These are phyloP conservation scores for Prionace glauca DNA, from an alignment of 2,797 vertebrate genomes.

Conservation along the genomic window DNA sequence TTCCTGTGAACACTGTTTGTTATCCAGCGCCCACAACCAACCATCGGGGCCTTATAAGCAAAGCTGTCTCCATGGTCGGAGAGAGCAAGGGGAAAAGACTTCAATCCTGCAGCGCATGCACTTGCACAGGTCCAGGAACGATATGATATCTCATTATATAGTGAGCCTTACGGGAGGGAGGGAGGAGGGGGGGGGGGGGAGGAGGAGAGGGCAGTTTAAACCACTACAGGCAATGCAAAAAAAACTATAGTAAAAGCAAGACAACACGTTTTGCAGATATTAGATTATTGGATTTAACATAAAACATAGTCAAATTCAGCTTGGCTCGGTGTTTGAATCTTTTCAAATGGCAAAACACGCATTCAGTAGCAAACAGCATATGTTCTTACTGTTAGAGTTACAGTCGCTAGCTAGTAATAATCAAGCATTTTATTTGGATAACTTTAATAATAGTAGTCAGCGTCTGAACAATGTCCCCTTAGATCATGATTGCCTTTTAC, in stretches of 20 bases:
- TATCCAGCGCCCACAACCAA: neutral
- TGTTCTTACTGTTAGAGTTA: neutral
- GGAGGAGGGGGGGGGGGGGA: neutral
- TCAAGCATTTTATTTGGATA: slow-evolving; percentile 11
- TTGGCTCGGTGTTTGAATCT: neutral
- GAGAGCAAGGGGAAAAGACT: neutral
- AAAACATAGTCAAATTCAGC: neutral
- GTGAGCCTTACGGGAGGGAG: neutral
- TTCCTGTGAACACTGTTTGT: neutral
- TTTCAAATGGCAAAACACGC: neutral
- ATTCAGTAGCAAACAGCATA: neutral
- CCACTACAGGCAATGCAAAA: neutral
- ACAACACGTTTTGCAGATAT: neutral
- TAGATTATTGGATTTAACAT: neutral
- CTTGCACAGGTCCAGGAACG: neutral
- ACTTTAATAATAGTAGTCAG: neutral
- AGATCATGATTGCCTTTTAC: slow-evolving; percentile 10
- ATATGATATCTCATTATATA: neutral
- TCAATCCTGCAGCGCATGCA: neutral
- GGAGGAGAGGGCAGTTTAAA: neutral
- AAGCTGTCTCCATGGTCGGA: neutral
- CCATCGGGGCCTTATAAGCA: neutral
- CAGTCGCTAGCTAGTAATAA: neutral
- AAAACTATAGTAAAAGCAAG: neutral
- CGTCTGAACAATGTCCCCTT: neutral